Conservation (phyloP, 2,888 invertebrate species). For the Sceliomorpha sp. region DNA sequence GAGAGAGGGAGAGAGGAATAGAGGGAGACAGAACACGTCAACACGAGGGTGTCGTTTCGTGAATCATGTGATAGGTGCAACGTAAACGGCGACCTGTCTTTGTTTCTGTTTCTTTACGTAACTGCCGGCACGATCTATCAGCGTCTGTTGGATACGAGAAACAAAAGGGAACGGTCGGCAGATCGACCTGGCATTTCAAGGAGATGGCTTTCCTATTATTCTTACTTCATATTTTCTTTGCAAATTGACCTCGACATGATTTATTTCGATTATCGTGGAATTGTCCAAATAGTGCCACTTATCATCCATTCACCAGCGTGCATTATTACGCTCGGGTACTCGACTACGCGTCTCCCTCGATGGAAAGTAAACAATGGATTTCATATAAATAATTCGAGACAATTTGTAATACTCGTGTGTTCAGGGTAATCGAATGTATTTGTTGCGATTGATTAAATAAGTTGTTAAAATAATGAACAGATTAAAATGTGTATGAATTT, state of each 20-base stretch:
- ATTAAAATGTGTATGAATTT: no score
- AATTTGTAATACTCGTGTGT: no score
- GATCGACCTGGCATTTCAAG: constrained; percentile 67
- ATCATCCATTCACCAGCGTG: no score
- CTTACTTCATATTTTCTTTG: constrained; percentile 44
- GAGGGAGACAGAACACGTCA: no score
- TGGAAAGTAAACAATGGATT: no score
- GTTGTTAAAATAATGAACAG: no score
- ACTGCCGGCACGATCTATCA: constrained; percentile 56
- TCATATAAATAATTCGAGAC: no score
- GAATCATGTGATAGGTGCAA: constrained; percentile 46
- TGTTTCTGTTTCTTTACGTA: constrained; percentile 55
- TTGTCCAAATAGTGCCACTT: constrained; percentile 30
- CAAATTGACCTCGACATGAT: constrained; percentile 36
- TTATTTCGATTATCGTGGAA: constrained; percentile 36
- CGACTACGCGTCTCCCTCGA: no score
- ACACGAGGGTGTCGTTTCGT: constrained; percentile 37
- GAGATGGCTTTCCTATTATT: constrained; percentile 64
- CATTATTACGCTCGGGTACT: no score
- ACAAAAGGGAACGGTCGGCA: constrained; percentile 64
- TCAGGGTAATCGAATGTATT: no score
- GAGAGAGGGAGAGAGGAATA: no score
- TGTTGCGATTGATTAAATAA: no score
- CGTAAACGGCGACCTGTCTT: constrained; percentile 36
- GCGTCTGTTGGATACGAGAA: constrained; percentile 45